phyloP scores from a whole-genome alignment of 2,888 invertebrate species.

The Hemicrepidius hirtus region DNA sequence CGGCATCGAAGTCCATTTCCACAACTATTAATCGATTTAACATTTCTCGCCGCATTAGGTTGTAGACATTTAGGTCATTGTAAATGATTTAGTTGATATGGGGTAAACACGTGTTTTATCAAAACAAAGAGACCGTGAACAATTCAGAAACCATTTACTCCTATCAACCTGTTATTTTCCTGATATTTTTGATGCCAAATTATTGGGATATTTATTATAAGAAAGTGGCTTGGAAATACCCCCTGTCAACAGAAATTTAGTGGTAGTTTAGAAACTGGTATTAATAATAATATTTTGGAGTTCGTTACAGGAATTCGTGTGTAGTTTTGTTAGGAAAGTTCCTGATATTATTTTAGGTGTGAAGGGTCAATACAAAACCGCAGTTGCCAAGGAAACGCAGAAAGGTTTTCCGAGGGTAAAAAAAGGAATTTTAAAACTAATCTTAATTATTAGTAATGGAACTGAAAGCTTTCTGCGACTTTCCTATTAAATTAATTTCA shows the following conservation, averaged over 20 bases:
- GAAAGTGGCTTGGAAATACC: not conserved
- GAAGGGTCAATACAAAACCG: not conserved
- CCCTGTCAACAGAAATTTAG: not conserved
- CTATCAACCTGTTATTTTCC: no score
- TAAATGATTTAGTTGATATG: constrained; percentile 3
- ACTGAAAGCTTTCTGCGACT: no score
- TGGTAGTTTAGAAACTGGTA: not conserved
- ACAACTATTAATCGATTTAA: constrained; percentile 25
- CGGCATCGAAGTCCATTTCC: not conserved
- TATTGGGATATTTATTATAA: not conserved
- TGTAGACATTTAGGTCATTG: constrained; percentile 2
- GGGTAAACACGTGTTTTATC: not conserved
- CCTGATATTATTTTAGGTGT: not conserved
- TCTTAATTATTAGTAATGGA: no score
- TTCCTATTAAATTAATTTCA: no score
- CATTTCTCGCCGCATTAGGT: constrained; percentile 12
- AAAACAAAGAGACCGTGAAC: no score
- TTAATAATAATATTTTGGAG: not conserved
- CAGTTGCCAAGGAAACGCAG: not conserved
- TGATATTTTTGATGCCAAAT: no score
- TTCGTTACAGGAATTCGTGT: not conserved
- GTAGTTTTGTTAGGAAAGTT: not conserved
- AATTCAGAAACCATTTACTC: no score
- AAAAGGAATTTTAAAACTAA: no score
- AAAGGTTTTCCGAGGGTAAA: not conserved